Percentiles rank a stretch among this genome's conserved stretches.
These are phyloP conservation scores for Dryoscopus gambensis DNA, from an alignment of 2,113 vertebrate species.

Conservation along the genomic window DNA sequence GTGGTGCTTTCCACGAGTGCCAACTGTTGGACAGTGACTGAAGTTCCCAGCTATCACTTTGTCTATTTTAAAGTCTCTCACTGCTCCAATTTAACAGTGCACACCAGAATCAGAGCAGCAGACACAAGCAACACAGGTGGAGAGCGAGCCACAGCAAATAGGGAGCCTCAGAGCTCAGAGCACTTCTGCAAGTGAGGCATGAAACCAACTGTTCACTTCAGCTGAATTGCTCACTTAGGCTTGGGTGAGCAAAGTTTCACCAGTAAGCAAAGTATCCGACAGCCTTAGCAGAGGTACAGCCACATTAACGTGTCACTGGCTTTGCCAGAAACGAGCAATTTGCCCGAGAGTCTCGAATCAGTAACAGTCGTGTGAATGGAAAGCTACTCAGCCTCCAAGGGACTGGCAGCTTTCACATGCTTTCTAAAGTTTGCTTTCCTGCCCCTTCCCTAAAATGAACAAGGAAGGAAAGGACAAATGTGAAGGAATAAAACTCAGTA, in stretches of 20 bases:
- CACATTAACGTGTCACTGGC: background rate
- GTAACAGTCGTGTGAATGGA: background rate
- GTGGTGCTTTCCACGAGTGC: accelerated
- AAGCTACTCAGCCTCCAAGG: background rate
- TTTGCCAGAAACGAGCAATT: background rate
- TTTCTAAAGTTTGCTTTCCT: background rate
- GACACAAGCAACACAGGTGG: background rate
- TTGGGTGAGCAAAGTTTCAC: conserved; percentile 4
- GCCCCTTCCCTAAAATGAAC: background rate
- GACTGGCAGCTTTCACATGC: background rate
- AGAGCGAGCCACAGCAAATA: background rate
- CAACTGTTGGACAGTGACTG: background rate
- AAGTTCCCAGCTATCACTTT: background rate
- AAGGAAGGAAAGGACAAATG: background rate
- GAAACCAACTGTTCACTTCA: background rate
- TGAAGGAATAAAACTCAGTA: background rate
- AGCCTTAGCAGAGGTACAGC: background rate
- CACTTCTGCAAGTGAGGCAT: background rate
- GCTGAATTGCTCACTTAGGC: background rate
- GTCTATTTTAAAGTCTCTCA: background rate
- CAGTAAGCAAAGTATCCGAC: background rate
- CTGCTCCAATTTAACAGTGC: background rate
- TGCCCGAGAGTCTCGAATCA: background rate
- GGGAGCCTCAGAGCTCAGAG: background rate
- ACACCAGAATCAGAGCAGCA: background rate